Base-by-base conservation (phyloP, 2,113 vertebrate genomes). In the Melanocharis versteri region DNA sequence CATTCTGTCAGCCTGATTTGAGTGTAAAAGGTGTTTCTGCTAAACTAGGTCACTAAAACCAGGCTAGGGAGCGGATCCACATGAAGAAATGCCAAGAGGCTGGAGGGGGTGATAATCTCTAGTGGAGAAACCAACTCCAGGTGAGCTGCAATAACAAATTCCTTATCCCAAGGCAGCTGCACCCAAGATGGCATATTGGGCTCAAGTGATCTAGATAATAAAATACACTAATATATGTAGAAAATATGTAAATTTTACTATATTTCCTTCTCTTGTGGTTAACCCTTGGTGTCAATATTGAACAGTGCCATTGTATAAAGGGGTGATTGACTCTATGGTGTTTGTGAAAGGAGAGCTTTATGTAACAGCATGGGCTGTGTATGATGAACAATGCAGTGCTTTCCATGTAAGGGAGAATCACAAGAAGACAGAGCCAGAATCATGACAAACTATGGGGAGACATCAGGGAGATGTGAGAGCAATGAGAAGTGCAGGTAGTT, bases 61-160 rank as follows among this genome's bases (percentile, higher is more conserved):
- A 0, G 24, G n/a, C 21, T 44, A 64, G 15, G 60, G 65, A 71
- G 65, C 0, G 0, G 31, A 50, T 82, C 6, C 40, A 21, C 0
- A 0, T 16, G 47, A 91, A 84, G 35, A 82, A 84, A 89, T 64
- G 53, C 56, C 47, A 89, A 23, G 15, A 78, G 56, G 31, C 47
- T 71, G 56, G 33, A 84, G 24, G 31, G 30, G 9, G 7, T 64
- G 27, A 84, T 75, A 68, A 75, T 78, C 62, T 68, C 39, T 71
- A 28, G 23, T 22, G 11, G 19, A 90, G 57, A 60, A 83, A 87
- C 80, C 22, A 69, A 58, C 26, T 83, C 44, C 56, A 92, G 80
- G 47, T 84, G 56, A 95, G 51, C 40, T 51, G 21, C 33, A 85
- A 6, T 26, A 75, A 87, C 37, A 84, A 35, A 71, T 81, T 45